phyloP scores from a whole-genome alignment of 2,888 invertebrate genomes.

The Aromia moschata region DNA sequence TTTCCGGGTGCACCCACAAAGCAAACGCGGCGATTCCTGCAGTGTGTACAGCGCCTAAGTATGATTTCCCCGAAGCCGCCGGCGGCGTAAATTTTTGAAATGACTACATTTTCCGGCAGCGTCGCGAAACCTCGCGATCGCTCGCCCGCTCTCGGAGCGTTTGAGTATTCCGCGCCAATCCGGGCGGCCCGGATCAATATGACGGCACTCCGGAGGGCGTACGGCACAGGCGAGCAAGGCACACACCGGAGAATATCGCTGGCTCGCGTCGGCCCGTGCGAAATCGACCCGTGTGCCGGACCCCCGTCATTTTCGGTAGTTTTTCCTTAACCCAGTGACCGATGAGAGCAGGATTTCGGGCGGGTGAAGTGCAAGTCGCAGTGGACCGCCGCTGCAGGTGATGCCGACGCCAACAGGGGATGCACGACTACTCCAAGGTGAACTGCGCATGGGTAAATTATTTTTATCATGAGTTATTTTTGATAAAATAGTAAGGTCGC shows the following conservation, averaged over 20 bases:
- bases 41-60: background rate
- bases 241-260: slow-evolving; percentile 38
- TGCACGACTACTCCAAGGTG: slow-evolving; percentile 56
- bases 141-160: slow-evolving; percentile 41
- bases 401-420: slow-evolving; percentile 43
- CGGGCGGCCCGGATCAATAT: slow-evolving; percentile 59
- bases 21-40: background rate
- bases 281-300: slow-evolving; percentile 18
- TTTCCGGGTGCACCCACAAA: slow-evolving; percentile 16
- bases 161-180: slow-evolving; percentile 60
- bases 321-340: slow-evolving; percentile 23
- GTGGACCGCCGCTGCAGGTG: slow-evolving; percentile 39
- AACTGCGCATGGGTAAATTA: slow-evolving; percentile 54
- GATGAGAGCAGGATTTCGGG: slow-evolving; percentile 30
- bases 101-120: slow-evolving; percentile 25
- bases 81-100: slow-evolving; percentile 23
- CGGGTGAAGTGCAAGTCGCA: slow-evolving; percentile 28
- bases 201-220: slow-evolving; percentile 52
- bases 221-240: slow-evolving; percentile 36
- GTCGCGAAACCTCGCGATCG: slow-evolving; percentile 27
- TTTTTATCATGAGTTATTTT: slow-evolving; percentile 34
- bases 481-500: slow-evolving; percentile 19
- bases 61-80: slow-evolving; percentile 7
- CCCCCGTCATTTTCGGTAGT: slow-evolving; percentile 7
- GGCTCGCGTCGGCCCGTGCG: slow-evolving; percentile 19